A percentile compares a stretch with the other conserved stretches of the same genome.
Evolutionary conservation across 2,797 vertebrate genomes (phyloP).

Genomic region (Hypotaenidia okinawae): DNA sequence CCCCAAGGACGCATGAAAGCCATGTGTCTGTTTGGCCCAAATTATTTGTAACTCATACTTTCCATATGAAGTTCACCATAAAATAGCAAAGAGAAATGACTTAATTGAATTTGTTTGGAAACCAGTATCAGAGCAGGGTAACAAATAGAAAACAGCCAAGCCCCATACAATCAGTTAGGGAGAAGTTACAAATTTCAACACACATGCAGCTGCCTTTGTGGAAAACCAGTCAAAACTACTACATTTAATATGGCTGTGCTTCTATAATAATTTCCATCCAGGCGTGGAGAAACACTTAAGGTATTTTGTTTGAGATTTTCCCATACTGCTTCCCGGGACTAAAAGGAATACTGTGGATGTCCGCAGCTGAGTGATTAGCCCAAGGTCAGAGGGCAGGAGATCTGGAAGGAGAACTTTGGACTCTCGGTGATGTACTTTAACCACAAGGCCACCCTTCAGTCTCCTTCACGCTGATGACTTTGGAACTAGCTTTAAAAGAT

Average conservation of each 20-base stretch:
- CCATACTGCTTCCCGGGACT: background rate
- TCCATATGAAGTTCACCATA: constrained; percentile 39
- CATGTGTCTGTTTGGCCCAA: background rate
- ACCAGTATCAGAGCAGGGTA: constrained; percentile 19
- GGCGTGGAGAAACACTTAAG: background rate
- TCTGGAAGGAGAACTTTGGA: background rate
- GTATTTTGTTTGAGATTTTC: background rate
- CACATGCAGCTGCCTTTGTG: background rate
- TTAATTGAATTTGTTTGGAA: constrained; percentile 57
- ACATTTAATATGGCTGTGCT: background rate
- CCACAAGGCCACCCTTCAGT: constrained; percentile 29
- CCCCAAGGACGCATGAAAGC: background rate
- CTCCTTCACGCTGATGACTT: constrained; percentile 58
- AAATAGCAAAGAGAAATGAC: constrained; percentile 42
- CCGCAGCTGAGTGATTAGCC: background rate
- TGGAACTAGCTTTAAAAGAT: constrained; percentile 67
- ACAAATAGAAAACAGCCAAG: constrained; percentile 49
- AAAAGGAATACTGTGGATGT: background rate
- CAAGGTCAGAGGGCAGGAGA: background rate
- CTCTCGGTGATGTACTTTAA: background rate
- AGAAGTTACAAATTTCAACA: constrained; percentile 37
- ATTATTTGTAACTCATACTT: constrained; percentile 6
- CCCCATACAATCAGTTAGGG: background rate
- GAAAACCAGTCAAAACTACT: constrained; percentile 4
- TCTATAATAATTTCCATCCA: constrained; percentile 6